These are phyloP conservation scores for Chrysolina oricalcia DNA, from an alignment of 2,888 invertebrate species.

Conservation along the genomic window DNA sequence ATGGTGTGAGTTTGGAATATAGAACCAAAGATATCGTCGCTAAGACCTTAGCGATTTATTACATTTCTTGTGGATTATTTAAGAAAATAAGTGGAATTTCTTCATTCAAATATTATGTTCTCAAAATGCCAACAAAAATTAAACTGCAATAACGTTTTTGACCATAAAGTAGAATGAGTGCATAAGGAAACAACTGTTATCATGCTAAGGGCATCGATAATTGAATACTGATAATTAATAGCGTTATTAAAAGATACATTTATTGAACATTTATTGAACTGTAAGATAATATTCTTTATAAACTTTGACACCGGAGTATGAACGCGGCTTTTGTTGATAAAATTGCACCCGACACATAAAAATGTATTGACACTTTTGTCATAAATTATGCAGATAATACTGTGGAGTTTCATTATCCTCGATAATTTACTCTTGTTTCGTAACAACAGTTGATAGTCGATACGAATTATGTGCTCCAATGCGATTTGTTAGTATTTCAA, in stretches of 20 bases:
- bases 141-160: no score
- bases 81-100: no score
- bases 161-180: no score
- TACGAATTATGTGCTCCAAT: not conserved
- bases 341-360: not conserved
- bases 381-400: constrained; percentile 10
- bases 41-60: no score
- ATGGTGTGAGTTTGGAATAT: no score
- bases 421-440: constrained; percentile 8
- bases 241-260: not conserved
- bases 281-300: constrained; percentile 7
- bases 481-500: not conserved
- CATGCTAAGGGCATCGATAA: no score
- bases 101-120: no score
- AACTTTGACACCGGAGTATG: not conserved
- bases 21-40: no score
- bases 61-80: no score
- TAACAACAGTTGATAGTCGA: not conserved
- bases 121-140: no score
- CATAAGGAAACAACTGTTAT: no score
- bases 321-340: not conserved
- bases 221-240: not conserved
- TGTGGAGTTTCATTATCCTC: constrained; percentile 2
- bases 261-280: not conserved
- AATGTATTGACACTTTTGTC: not conserved